A percentile compares a stretch with the other conserved stretches of the same genome.
phyloP scores from a whole-genome alignment of 2,888 invertebrate genomes.

The Agrenia bidenticulata region DNA sequence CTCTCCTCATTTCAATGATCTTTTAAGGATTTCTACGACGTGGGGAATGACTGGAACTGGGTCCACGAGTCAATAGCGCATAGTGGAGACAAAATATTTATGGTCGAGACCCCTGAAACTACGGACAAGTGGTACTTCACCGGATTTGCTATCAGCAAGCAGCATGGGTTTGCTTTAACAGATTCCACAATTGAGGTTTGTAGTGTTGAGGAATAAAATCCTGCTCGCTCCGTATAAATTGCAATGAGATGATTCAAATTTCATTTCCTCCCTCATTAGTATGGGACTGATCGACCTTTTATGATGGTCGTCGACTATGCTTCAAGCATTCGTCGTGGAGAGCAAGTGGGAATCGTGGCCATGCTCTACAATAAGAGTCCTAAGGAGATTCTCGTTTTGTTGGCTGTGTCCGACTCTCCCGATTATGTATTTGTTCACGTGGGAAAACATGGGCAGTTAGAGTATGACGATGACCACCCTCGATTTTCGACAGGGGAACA shows the following conservation, averaged over 20 bases:
- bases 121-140: constrained; percentile 60
- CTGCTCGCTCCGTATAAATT: neutral
- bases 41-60: constrained; percentile 57
- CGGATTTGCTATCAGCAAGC: constrained; percentile 60
- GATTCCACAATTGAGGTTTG: constrained; percentile 57
- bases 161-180: constrained; percentile 60
- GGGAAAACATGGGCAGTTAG: constrained; percentile 59
- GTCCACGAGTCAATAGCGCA: constrained; percentile 55
- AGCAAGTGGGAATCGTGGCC: constrained; percentile 58
- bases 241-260: neutral
- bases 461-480: constrained; percentile 56
- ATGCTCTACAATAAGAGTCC: constrained; percentile 55
- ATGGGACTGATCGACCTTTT: constrained; percentile 58
- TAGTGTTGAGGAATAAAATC: neutral
- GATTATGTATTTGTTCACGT: constrained; percentile 61
- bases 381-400: constrained; percentile 55
- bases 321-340: constrained; percentile 58
- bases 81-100: constrained; percentile 57
- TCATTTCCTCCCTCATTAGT: constrained; percentile 52
- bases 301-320: constrained; percentile 61
- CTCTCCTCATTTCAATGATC: neutral
- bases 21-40: constrained; percentile 57
- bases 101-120: constrained; percentile 55
- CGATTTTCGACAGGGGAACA: constrained; percentile 59
- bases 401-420: constrained; percentile 59